Percentiles rank a stretch among this genome's conserved stretches.
Conservation (phyloP, 1,140 invertebrate genomes). For the Drosophila guanche region DNA sequence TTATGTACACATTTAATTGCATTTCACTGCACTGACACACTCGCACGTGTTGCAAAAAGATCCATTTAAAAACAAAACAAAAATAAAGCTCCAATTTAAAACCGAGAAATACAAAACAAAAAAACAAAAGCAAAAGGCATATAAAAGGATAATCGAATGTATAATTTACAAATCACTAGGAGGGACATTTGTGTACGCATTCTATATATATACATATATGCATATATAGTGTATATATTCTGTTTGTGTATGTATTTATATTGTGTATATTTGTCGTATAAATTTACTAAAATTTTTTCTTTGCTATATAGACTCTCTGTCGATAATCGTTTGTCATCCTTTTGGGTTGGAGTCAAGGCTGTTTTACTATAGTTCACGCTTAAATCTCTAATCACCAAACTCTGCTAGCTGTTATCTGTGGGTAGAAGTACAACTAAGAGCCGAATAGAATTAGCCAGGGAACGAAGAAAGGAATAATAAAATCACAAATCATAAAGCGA, state of each 20-base stretch:
- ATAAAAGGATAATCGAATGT: slow-evolving; percentile 21
- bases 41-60: slow-evolving; percentile 17
- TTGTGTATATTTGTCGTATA: slow-evolving; percentile 44
- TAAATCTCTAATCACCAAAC: slow-evolving; percentile 59
- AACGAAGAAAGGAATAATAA: slow-evolving; percentile 27
- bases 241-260: slow-evolving; percentile 24
- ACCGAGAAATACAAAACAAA: slow-evolving; percentile 42
- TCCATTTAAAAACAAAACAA: slow-evolving; percentile 39
- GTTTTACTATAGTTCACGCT: slow-evolving; percentile 37
- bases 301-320: slow-evolving; percentile 30
- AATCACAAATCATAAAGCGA: slow-evolving; percentile 3
- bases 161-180: slow-evolving; percentile 39
- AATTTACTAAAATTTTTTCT: slow-evolving; percentile 59
- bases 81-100: slow-evolving; percentile 48
- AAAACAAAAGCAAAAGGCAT: neutral
- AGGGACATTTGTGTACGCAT: neutral
- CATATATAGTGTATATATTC: slow-evolving; percentile 30
- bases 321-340: slow-evolving; percentile 17
- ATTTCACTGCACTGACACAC: slow-evolving; percentile 39
- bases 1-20: slow-evolving; percentile 71
- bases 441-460: slow-evolving; percentile 21
- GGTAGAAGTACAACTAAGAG: slow-evolving; percentile 13
- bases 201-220: slow-evolving; percentile 18
- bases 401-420: neutral
- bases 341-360: too few relatives aligned